phyloP scores from a whole-genome alignment of 2,113 vertebrate genomes.

The Lepus americanus region DNA sequence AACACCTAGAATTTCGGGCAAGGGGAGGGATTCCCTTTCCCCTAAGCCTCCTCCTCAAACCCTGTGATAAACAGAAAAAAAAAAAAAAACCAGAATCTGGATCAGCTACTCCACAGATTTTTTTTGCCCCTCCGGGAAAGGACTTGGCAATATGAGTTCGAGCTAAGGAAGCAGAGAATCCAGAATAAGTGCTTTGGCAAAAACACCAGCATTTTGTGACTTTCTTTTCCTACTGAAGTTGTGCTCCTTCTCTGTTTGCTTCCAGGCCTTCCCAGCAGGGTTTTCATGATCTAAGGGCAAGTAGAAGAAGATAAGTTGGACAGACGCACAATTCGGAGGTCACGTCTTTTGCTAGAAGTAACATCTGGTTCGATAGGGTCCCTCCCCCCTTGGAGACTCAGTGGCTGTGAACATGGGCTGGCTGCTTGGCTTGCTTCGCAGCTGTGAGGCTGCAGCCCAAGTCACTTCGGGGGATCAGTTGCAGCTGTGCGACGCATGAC shows the following conservation, averaged over 20 bases:
- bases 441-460: constrained; percentile 37
- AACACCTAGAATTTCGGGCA: background rate
- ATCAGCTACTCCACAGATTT: background rate
- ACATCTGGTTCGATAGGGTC: constrained; percentile 85
- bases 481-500: constrained; percentile 66
- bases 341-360: constrained; percentile 83
- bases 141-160: constrained; percentile 42
- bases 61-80: background rate
- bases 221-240: constrained; percentile 63
- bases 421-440: constrained; percentile 75
- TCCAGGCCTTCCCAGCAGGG: constrained; percentile 66
- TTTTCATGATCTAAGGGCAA: constrained; percentile 82
- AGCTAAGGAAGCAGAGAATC: constrained; percentile 60
- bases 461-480: constrained; percentile 53
- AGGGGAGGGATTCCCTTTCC: background rate
- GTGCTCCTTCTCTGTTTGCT: constrained; percentile 65
- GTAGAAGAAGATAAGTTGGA: constrained; percentile 81
- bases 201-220: constrained; percentile 19
- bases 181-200: constrained; percentile 68
- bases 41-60: background rate
- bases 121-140: constrained; percentile 28
- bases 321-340: constrained; percentile 78
- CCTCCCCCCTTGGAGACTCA: constrained; percentile 74
- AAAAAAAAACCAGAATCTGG: constrained; percentile 24
- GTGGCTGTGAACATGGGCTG: constrained; percentile 79